Base-by-base conservation (phyloP, 1,140 invertebrate species). In the Medauroidea extradentata region DNA sequence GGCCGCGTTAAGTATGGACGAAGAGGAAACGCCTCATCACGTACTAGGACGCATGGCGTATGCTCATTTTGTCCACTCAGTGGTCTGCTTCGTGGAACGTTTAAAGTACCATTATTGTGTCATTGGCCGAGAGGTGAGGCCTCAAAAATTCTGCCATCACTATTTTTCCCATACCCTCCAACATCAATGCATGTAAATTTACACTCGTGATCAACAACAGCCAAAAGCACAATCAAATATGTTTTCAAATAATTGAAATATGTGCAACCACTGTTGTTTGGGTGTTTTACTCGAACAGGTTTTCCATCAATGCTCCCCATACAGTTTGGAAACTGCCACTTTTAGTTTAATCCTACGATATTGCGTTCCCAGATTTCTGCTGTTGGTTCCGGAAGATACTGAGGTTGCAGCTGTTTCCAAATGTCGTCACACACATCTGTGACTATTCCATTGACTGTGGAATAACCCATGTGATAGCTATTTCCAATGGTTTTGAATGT, bases 221-320 rank as follows among this genome's bases (percentile, higher is more conserved):
- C 75, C 51, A 77, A 64, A 5, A 79, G 60, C 43, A 79, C 72
- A 11, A 72, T 64, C 11, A 70, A 73, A 62, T 73, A 78, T 49
- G 65, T 73, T 8, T 69, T 65, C 58, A 75, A 73, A 54, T 78
- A 75, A 57, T 75, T 75, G 41, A 66, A 75, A 68, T 68, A 75
- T n/a, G 62, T 61, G 14, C 69, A 69, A 39, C 76, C 75, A 53
- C 61, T 66, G 16, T 68, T 71, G 9, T 41, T 16, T 42, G 75
- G 72, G 23, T 62, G 66, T 59, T 72, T 66, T 38, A 78, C 72
- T 27, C 63, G 57, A 24, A 78, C 53, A 59, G 79, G 74, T 61
- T 78, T 79, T 5, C 74, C 72, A 63, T 79, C 77, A 13, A 79
- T 67, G 39, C 68, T 68, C 2, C 72, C 73, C 52, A 76, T 46